phyloP scores from a whole-genome alignment of 1,140 invertebrate genomes.

The Conus ventricosus region DNA sequence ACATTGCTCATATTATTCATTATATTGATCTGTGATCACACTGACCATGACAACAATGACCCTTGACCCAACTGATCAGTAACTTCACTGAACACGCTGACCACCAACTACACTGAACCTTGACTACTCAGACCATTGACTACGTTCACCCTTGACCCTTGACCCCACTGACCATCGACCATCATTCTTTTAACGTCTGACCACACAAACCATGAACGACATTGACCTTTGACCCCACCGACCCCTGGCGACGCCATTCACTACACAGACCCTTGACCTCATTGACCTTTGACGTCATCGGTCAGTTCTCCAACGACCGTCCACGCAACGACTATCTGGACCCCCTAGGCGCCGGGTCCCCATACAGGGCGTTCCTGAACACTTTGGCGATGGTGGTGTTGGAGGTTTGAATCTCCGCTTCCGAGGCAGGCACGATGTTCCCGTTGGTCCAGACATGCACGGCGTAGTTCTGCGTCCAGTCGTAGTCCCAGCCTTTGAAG shows the following conservation, averaged over 20 bases:
- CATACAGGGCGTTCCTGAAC: slow-evolving; percentile 45
- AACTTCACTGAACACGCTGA: too few relatives aligned
- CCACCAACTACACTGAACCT: too few relatives aligned
- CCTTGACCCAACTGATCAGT: too few relatives aligned
- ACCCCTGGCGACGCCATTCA: not conserved
- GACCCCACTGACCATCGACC: not conserved
- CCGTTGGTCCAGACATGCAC: slow-evolving; percentile 48
- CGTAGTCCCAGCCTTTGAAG: slow-evolving; percentile 40
- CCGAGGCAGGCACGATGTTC: slow-evolving; percentile 38
- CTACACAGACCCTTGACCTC: too few relatives aligned
- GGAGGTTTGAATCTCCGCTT: slow-evolving; percentile 29
- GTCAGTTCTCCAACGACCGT: too few relatives aligned
- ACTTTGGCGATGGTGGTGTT: slow-evolving; percentile 48
- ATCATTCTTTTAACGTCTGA: too few relatives aligned
- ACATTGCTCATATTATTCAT: too few relatives aligned
- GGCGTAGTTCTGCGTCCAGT: slow-evolving; percentile 46
- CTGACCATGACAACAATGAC: too few relatives aligned
- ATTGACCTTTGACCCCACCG: not conserved
- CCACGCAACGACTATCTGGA: too few relatives aligned
- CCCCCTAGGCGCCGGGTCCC: slow-evolving; percentile 15
- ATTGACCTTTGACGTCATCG: not conserved
- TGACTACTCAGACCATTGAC: too few relatives aligned
- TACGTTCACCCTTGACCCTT: not conserved
- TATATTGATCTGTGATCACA: too few relatives aligned
- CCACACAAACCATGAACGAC: not conserved